These are phyloP conservation scores for Drosophila imparisetae DNA, from an alignment of 2,888 invertebrate species.

Conservation along the genomic window DNA sequence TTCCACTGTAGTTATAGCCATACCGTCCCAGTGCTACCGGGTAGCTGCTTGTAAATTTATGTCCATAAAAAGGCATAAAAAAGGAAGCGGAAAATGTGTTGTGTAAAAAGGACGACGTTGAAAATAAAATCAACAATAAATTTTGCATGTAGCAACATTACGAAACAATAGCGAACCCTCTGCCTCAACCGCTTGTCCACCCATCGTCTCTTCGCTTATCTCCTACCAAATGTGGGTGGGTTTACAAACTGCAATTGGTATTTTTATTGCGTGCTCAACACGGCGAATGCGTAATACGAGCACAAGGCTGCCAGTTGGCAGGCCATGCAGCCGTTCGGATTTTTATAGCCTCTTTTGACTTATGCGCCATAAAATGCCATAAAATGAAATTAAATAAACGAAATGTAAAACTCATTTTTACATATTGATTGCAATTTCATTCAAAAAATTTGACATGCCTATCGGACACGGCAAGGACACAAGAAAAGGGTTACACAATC, in stretches of 20 bases:
- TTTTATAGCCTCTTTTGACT: constrained; percentile 73
- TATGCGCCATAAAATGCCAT: constrained; percentile 76
- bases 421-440: constrained; percentile 75
- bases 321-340: constrained; percentile 51
- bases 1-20: constrained; percentile 10
- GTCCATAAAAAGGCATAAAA: constrained; percentile 78
- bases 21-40: constrained; percentile 25
- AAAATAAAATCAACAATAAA: constrained; percentile 80
- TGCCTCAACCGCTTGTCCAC: background rate
- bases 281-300: constrained; percentile 76
- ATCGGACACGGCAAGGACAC: constrained; percentile 35
- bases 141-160: constrained; percentile 77
- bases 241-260: constrained; percentile 73
- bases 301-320: constrained; percentile 54
- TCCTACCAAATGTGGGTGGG: constrained; percentile 26
- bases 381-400: constrained; percentile 78
- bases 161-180: constrained; percentile 71
- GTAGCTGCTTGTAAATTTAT: constrained; percentile 77
- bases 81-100: constrained; percentile 78
- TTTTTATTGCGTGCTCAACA: constrained; percentile 80
- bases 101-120: constrained; percentile 77
- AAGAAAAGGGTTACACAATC: constrained; percentile 15
- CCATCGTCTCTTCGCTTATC: constrained; percentile 2
- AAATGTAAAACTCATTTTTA: constrained; percentile 67
- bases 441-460: constrained; percentile 55